Conservation (phyloP, 1,140 invertebrate species). For the Lethocerus indicus region DNA sequence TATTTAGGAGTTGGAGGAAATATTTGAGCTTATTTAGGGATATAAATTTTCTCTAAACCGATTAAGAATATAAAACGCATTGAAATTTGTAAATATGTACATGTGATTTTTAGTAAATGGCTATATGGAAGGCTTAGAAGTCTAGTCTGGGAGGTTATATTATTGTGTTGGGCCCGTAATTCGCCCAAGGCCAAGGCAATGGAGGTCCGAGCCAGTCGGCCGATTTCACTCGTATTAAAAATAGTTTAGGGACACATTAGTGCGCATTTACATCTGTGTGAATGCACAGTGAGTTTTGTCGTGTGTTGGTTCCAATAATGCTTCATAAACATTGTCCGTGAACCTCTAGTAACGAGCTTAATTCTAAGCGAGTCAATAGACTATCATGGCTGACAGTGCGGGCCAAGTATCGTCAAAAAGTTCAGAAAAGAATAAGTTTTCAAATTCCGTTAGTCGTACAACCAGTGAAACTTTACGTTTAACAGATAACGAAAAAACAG, state of each 20-base stretch:
- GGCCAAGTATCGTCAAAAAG: conserved; percentile 15
- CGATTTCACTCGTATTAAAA: no score
- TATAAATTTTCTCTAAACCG: no score
- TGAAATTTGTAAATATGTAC: no score
- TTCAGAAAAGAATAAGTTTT: conserved; percentile 17
- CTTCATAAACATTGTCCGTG: conserved; percentile 10
- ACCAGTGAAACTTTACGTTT: conserved; percentile 18
- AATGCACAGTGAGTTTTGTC: background rate
- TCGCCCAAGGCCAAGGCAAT: conserved; percentile 15
- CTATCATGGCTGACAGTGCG: conserved; percentile 19
- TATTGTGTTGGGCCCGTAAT: conserved; percentile 12
- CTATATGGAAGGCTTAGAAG: no score
- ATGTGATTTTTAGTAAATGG: no score
- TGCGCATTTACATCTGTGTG: conserved; percentile 1
- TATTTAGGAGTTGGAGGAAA: no score
- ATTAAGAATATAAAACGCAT: no score
- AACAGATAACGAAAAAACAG: conserved; percentile 14
- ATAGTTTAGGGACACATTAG: background rate
- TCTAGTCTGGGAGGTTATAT: conserved; percentile 13
- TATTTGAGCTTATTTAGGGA: no score
- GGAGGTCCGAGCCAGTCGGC: conserved; percentile 7
- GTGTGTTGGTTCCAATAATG: no score
- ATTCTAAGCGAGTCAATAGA: conserved; percentile 7
- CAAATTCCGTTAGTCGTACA: conserved; percentile 17
- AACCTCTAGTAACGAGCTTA: conserved; percentile 7